Evolutionary conservation across 2,113 vertebrate genomes (phyloP).

Genomic region (Syrrhaptes paradoxus): DNA sequence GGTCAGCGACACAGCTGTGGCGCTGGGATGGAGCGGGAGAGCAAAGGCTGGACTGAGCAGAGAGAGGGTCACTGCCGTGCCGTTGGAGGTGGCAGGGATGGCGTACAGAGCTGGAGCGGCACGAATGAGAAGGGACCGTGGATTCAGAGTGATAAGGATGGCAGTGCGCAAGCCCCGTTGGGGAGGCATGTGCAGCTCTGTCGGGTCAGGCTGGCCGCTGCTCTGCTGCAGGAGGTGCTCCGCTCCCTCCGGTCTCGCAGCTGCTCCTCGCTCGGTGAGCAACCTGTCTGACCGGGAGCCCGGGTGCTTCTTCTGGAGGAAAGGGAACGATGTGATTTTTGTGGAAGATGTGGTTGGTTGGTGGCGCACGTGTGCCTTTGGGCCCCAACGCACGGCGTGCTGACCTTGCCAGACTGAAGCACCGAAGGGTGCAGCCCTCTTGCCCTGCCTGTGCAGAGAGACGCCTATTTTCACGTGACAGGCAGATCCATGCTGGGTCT

Average conservation of each 20-base stretch:
- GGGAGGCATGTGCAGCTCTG: not conserved
- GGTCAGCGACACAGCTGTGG: accelerated
- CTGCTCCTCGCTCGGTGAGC: not conserved
- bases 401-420: not conserved
- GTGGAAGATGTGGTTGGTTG: not conserved
- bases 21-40: not conserved
- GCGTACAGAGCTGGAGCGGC: not conserved
- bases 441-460: not conserved
- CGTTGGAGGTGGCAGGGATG: not conserved
- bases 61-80: accelerated
- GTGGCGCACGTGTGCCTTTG: not conserved
- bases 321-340: not conserved
- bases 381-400: accelerated
- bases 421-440: not conserved
- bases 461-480: not conserved
- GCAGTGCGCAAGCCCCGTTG: accelerated
- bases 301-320: not conserved
- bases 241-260: not conserved
- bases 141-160: accelerated
- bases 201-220: not conserved
- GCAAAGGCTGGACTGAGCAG: accelerated
- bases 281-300: not conserved
- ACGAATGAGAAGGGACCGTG: accelerated
- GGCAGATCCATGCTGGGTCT: not conserved
- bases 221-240: not conserved